Evolutionary conservation across 2,888 invertebrate species (phyloP).

Genomic region (Cyrtodaria siliqua): DNA sequence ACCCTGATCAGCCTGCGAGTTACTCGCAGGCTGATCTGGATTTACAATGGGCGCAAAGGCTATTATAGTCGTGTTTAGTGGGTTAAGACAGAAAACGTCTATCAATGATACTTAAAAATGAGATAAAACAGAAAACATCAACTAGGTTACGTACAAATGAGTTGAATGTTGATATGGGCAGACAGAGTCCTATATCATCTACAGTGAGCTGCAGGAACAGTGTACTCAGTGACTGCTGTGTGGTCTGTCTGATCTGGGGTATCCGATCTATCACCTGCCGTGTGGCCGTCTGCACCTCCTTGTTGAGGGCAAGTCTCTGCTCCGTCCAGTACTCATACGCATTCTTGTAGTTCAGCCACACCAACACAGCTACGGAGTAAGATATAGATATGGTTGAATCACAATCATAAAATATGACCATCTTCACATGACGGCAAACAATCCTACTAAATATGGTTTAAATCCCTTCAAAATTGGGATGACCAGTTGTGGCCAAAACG

Average conservation of each 20-base stretch:
- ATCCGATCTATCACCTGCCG: conserved; percentile 91
- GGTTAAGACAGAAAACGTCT: too few species aligned
- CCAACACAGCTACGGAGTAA: conserved; percentile 89
- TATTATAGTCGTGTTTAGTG: too few species aligned
- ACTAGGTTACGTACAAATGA: conserved; percentile 43
- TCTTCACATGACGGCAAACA: too few species aligned
- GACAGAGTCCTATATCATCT: conserved; percentile 98
- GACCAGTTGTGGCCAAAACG: too few species aligned
- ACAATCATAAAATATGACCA: too few species aligned
- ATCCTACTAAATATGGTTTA: too few species aligned
- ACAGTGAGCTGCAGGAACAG: conserved; percentile 97
- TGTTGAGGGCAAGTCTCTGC: conserved; percentile 95
- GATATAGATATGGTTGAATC: too few species aligned
- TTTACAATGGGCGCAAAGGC: too few species aligned
- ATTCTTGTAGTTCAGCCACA: conserved; percentile 99
- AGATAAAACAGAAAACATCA: background rate
- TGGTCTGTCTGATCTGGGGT: conserved; percentile 83
- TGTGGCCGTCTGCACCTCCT: conserved; percentile 89
- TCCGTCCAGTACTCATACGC: conserved; percentile 99
- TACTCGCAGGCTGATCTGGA: too few species aligned
- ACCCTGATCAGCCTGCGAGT: too few species aligned
- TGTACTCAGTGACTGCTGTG: conserved; percentile 90
- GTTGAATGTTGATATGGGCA: conserved; percentile 93
- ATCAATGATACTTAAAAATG: too few species aligned
- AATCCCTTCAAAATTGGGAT: too few species aligned